These are phyloP conservation scores for Clinocottus analis DNA, from an alignment of 2,113 vertebrate species.

Conservation along the genomic window DNA sequence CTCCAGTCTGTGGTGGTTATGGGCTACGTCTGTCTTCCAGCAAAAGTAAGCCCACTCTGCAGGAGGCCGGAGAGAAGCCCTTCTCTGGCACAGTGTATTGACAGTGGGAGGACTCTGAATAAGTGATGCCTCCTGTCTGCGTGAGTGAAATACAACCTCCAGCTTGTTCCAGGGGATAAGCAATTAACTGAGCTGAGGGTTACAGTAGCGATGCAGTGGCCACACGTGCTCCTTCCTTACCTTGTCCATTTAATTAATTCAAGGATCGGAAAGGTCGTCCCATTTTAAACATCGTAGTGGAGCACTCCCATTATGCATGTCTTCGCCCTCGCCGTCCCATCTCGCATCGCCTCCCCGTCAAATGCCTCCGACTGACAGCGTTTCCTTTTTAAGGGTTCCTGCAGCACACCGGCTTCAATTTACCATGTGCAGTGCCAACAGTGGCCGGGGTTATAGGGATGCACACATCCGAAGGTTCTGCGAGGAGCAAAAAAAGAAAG, in stretches of 20 bases:
- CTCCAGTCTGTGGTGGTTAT: constrained; percentile 16
- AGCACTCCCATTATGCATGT: constrained; percentile 72
- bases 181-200: constrained; percentile 76
- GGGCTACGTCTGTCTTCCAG: constrained; percentile 43
- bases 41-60: constrained; percentile 32
- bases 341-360: constrained; percentile 25
- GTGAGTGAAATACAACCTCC: constrained; percentile 66
- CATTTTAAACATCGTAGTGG: constrained; percentile 57
- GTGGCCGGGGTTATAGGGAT: constrained; percentile 35
- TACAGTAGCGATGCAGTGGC: constrained; percentile 60
- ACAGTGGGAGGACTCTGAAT: constrained; percentile 62
- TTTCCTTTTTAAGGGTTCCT: constrained; percentile 59
- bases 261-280: constrained; percentile 68
- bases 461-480: not conserved
- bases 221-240: constrained; percentile 45
- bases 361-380: constrained; percentile 58
- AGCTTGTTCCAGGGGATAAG: constrained; percentile 67
- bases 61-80: constrained; percentile 42
- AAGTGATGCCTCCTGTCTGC: constrained; percentile 66
- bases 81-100: constrained; percentile 55
- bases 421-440: constrained; percentile 44
- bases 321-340: constrained; percentile 44
- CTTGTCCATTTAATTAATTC: constrained; percentile 79
- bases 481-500: constrained; percentile 10
- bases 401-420: constrained; percentile 57